Conservation (phyloP, 53 echinoderm and acorn worm genomes). For the Stichopus horrens region DNA sequence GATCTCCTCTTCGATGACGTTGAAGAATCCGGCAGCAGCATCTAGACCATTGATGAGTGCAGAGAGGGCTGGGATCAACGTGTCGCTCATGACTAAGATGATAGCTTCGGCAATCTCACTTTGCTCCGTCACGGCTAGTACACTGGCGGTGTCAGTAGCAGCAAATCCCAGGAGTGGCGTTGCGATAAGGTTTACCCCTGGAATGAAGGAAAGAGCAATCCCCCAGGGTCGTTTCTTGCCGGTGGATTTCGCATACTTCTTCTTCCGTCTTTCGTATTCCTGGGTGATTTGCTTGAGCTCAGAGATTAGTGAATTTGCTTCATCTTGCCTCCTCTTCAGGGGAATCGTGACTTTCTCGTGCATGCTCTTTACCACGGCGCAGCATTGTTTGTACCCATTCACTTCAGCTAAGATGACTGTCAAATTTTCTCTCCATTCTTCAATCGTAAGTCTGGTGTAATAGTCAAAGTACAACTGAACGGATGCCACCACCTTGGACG, state of each 20-base stretch:
- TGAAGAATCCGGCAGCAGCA: slow-evolving; percentile 10
- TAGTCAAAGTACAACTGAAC: not conserved
- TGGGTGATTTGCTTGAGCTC: not conserved
- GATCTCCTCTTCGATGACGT: not conserved
- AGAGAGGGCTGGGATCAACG: not conserved
- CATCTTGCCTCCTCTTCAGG: slow-evolving; percentile 14
- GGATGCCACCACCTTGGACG: not conserved
- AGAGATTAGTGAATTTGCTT: not conserved
- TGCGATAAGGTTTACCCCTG: not conserved
- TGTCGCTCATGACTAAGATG: not conserved
- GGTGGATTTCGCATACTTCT: not conserved
- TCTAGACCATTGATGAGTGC: not conserved
- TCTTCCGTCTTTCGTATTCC: not conserved
- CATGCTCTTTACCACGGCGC: not conserved
- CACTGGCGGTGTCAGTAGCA: not conserved
- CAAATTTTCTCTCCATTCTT: not conserved
- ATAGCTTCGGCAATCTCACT: not conserved
- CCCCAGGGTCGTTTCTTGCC: not conserved
- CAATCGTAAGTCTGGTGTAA: not conserved
- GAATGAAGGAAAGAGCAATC: not conserved
- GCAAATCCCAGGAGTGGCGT: not conserved
- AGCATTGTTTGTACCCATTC: slow-evolving; percentile 26
- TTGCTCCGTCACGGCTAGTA: not conserved
- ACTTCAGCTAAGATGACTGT: not conserved
- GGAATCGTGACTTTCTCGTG: slow-evolving; percentile 35